Evolutionary conservation across 1,140 invertebrate genomes (phyloP).

Genomic region (Phymorhynchus buccinoides): DNA sequence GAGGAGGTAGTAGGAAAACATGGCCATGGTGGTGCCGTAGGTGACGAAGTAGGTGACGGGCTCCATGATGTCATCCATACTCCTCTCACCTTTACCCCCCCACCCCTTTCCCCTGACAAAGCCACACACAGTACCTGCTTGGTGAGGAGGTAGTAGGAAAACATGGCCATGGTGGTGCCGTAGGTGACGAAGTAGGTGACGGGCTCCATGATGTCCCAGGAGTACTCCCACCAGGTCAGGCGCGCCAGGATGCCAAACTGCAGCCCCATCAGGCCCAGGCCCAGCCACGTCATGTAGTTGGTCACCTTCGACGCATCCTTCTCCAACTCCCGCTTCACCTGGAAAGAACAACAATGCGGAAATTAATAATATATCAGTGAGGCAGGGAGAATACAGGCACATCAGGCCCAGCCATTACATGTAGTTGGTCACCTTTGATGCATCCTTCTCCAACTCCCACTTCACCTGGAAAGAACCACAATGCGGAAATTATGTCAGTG

Average conservation of each 20-base stretch:
- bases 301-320: constrained; percentile 82
- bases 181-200: constrained; percentile 99
- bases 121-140: constrained; percentile 85
- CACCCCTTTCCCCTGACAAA: constrained; percentile 98
- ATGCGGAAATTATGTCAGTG: no score
- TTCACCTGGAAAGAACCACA: constrained; percentile 72
- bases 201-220: constrained; percentile 99
- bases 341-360: no score
- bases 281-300: constrained; percentile 88
- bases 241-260: constrained; percentile 97
- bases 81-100: no score
- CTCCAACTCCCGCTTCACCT: constrained; percentile 77
- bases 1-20: constrained; percentile 95
- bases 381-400: no score
- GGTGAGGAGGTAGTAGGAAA: constrained; percentile 96
- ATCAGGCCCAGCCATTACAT: constrained; percentile 91
- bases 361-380: no score
- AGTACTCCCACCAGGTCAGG: constrained; percentile 99
- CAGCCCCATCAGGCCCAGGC: constrained; percentile 93
- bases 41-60: constrained; percentile 99
- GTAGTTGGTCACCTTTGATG: constrained; percentile 82
- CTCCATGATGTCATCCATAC: constrained; percentile 99
- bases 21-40: constrained; percentile 97
- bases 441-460: constrained; percentile 79
- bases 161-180: constrained; percentile 96